phyloP scores from a whole-genome alignment of 2,113 vertebrate genomes.

The Dicerorhinus sumatrensis region DNA sequence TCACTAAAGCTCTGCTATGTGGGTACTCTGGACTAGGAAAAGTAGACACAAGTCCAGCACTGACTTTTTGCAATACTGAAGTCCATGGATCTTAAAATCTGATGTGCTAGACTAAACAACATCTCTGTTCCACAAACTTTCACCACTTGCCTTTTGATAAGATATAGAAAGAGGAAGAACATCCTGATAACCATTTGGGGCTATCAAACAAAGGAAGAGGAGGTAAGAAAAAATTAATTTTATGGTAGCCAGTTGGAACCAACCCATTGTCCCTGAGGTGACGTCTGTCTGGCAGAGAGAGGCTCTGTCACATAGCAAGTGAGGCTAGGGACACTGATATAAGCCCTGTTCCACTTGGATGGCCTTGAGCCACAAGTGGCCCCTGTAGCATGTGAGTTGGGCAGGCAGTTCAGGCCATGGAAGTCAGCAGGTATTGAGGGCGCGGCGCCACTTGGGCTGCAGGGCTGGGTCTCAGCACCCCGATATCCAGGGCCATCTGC shows the following conservation, averaged over 20 bases:
- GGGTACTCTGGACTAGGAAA: not conserved
- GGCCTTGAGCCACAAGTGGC: not conserved
- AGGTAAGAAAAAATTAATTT: not conserved
- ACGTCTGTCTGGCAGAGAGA: not conserved
- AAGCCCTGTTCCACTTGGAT: not conserved
- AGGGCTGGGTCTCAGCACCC: not conserved
- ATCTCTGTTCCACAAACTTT: not conserved
- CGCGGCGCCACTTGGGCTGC: fast-evolving
- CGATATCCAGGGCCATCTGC: not conserved
- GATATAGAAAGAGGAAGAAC: not conserved
- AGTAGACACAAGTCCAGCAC: not conserved
- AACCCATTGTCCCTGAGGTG: not conserved
- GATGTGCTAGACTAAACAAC: not conserved
- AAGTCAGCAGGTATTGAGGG: not conserved
- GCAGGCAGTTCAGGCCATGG: not conserved
- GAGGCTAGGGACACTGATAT: not conserved
- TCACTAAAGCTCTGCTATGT: not conserved
- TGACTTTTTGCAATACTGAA: not conserved
- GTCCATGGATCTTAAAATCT: not conserved
- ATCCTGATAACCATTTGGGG: not conserved
- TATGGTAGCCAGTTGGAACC: not conserved
- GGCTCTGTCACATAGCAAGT: not conserved
- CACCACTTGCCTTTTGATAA: not conserved
- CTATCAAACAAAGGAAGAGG: not conserved
- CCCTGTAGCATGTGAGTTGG: not conserved